phyloP scores from a whole-genome alignment of 2,888 invertebrate genomes.

The Oeneis ivallda region DNA sequence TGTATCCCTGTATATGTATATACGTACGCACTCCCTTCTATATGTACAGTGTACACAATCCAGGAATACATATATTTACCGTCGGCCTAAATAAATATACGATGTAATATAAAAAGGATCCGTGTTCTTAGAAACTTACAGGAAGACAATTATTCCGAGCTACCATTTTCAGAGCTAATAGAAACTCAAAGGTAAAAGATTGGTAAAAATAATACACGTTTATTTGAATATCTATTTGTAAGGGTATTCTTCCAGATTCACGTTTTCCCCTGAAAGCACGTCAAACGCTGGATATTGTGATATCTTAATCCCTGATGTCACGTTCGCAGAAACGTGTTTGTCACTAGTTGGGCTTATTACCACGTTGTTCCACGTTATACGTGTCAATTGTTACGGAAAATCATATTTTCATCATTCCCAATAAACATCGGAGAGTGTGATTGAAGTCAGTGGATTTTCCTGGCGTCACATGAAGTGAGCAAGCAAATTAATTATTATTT shows the following conservation, averaged over 20 bases:
- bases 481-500: not conserved
- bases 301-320: slow-evolving; percentile 27
- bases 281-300: slow-evolving; percentile 8
- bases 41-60: not conserved
- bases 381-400: slow-evolving; percentile 10
- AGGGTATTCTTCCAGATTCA: not conserved
- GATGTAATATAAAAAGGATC: slow-evolving; percentile 11
- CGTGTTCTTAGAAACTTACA: slow-evolving; percentile 2
- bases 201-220: not conserved
- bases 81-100: slow-evolving; percentile 20
- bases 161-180: no score
- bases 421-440: not conserved
- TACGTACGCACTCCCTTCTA: not conserved
- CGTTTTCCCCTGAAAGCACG: slow-evolving; percentile 1
- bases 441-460: no score
- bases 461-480: not conserved
- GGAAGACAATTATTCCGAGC: not conserved
- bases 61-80: slow-evolving; percentile 16
- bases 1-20: not conserved
- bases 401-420: not conserved
- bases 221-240: not conserved
- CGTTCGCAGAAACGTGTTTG: slow-evolving; percentile 33
- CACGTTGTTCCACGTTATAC: slow-evolving; percentile 17
- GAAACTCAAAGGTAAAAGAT: no score
- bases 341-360: slow-evolving; percentile 37